Base-by-base conservation (phyloP, 2,888 invertebrate species). In the Drepanosiphum platanoidis region DNA sequence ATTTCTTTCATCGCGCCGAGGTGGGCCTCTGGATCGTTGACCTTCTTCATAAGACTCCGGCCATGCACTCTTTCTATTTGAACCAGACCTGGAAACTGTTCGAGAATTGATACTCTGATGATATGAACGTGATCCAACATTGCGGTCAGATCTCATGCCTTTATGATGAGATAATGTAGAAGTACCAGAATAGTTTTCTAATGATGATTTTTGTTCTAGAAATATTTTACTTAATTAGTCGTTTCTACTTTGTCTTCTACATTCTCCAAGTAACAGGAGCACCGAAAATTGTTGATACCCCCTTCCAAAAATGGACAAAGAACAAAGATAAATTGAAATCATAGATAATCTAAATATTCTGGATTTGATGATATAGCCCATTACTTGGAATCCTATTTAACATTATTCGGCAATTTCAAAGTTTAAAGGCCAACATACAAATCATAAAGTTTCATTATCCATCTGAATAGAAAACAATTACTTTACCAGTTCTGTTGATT, bases 111-210 rank as follows among this genome's bases (percentile, higher is more conserved):
- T 84, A 84, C 52, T 77, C 84, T 84, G 84, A 71, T 81, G 80
- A 77, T 75, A 84, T 84, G 77, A 84, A 77, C 84, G 84, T 70
- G 68, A 70, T 68, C 84, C 84, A 84, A 77, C 66, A 77, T 77
- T 77, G 68, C 84, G 77, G 36, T 84, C 84, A 70, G 75, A 77
- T 77, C 84, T 77, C 77, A 84, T 75, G 27, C 84, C 84, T 75
- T 84, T 84, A 77, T 84, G 84, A 46, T 75, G 84, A 68, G 83
- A 75, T 75, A 83, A 83, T 83, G 83, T 36, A 75, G 75, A 84
- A 83, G 66, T 74, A 84, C 84, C 84, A 84, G 77, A 84, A 84
- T 74, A n/a, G 74, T 77, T 84, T 84, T 77, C 84, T 30, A 84
- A 68, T 39, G 77, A 77, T 68, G 84, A 77, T 84, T 84, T 84